Conservation (phyloP, 2,888 invertebrate species). For the Tetheella fluctuosa region DNA sequence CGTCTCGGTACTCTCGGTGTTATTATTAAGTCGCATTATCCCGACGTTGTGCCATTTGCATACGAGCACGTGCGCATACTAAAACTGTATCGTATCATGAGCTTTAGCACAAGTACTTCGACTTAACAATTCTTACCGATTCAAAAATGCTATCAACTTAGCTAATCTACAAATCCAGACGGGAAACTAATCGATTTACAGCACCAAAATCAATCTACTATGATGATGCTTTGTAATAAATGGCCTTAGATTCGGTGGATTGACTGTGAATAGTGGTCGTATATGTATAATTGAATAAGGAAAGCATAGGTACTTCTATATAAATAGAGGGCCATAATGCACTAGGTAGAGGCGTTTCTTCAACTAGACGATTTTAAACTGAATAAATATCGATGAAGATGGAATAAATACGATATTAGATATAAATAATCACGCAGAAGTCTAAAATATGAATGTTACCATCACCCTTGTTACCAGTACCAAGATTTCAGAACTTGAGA, state of each 20-base stretch:
- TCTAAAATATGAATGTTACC: constrained; percentile 27
- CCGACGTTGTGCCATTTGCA: constrained; percentile 2
- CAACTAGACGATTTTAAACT: neutral
- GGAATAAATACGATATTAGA: neutral
- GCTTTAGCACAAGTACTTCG: constrained; percentile 4
- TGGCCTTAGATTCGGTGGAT: too few species aligned
- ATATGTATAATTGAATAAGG: too few species aligned
- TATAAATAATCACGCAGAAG: constrained; percentile 21
- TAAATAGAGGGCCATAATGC: too few species aligned
- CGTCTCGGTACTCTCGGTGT: constrained; percentile 3
- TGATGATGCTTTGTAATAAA: too few species aligned
- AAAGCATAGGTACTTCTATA: too few species aligned
- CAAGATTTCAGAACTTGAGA: neutral
- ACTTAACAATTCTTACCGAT: too few species aligned
- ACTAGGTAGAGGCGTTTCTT: neutral
- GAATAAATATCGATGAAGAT: neutral
- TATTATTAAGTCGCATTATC: constrained; percentile 9
- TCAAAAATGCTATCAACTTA: too few species aligned
- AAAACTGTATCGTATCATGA: constrained; percentile 4
- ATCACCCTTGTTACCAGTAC: constrained; percentile 12
- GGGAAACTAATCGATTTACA: too few species aligned
- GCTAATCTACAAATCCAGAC: too few species aligned
- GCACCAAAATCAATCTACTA: too few species aligned
- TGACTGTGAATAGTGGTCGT: too few species aligned
- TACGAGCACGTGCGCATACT: constrained; percentile 1